These are phyloP conservation scores for Amia ocellicauda DNA, from an alignment of 2,113 vertebrate species.

Conservation along the genomic window DNA sequence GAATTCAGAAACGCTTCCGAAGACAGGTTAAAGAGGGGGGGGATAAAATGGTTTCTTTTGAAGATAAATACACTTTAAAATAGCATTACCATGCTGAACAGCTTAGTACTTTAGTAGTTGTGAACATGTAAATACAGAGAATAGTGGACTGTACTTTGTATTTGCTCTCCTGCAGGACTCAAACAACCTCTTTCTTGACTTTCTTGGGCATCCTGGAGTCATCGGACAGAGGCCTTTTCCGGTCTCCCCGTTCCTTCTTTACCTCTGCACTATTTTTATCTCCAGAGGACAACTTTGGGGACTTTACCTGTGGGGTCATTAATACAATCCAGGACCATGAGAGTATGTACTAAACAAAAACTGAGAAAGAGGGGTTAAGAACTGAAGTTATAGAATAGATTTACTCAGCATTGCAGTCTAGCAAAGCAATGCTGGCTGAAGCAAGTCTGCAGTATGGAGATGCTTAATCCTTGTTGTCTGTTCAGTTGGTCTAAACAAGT, in stretches of 20 bases:
- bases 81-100: too few species aligned
- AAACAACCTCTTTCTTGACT: conserved; percentile 48
- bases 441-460: not conserved
- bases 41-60: not conserved
- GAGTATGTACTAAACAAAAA: conserved; percentile 3
- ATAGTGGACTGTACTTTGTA: conserved; percentile 57
- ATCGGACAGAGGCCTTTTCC: conserved; percentile 47
- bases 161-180: conserved; percentile 47
- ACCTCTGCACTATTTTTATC: conserved; percentile 41
- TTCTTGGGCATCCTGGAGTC: conserved; percentile 58
- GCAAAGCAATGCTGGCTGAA: not conserved
- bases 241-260: conserved; percentile 47
- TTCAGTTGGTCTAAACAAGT: too few species aligned
- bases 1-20: not conserved
- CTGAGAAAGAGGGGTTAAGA: conserved; percentile 10
- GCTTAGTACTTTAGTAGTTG: too few species aligned
- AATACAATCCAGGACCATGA: conserved; percentile 17
- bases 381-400: not conserved
- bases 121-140: conserved; percentile 19
- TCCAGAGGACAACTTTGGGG: conserved; percentile 28
- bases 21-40: not conserved
- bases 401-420: not conserved
- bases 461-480: too few species aligned
- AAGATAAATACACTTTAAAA: too few species aligned
- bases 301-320: conserved; percentile 60